Conservation (phyloP, 2,113 vertebrate species). For the Erythrocebus patas region DNA sequence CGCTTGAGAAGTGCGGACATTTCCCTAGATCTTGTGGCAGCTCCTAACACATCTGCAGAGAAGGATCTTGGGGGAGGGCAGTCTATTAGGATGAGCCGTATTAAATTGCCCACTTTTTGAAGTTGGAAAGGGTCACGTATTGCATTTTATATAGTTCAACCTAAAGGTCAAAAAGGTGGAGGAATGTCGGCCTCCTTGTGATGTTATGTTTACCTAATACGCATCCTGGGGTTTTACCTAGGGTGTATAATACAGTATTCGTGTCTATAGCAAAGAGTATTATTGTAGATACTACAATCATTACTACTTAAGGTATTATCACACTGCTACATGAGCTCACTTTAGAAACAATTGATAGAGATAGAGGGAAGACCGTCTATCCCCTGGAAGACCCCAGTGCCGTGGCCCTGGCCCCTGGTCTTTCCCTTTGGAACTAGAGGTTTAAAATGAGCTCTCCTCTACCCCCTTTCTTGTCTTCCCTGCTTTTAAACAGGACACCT, state of each 20-base stretch:
- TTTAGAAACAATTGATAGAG: neutral
- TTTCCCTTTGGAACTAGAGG: neutral
- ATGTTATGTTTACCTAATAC: neutral
- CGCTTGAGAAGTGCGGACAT: neutral
- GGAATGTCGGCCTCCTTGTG: neutral
- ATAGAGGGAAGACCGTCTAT: neutral
- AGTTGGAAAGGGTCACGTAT: neutral
- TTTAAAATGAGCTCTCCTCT: neutral
- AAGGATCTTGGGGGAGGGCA: neutral
- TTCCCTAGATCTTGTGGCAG: neutral
- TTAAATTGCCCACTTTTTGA: neutral
- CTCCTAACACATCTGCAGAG: neutral
- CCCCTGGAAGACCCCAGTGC: too few relatives aligned
- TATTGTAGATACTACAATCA: neutral
- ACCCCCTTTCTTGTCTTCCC: neutral
- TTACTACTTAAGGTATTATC: neutral
- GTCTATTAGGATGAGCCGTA: neutral
- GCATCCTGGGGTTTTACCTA: neutral
- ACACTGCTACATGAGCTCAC: neutral
- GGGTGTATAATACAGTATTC: too few relatives aligned
- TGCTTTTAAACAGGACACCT: neutral
- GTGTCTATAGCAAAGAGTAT: neutral
- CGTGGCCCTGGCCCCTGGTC: too few relatives aligned
- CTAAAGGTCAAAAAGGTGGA: neutral
- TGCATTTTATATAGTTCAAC: neutral